Evolutionary conservation across 92 coral and sea anemone species (phyloP).

Genomic region (Heliopora coerulea): DNA sequence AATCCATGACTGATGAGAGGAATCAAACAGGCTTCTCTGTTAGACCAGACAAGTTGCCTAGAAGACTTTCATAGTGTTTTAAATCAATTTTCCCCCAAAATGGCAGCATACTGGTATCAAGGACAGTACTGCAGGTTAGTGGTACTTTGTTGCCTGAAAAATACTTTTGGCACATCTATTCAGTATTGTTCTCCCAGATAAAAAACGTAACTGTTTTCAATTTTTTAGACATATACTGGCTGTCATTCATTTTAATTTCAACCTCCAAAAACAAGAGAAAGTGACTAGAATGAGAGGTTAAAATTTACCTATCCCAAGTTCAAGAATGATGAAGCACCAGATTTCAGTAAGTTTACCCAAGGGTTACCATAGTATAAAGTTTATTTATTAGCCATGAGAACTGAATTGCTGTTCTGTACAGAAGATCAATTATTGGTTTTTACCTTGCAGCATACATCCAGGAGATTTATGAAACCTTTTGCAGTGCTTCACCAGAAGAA

Average conservation of each 20-base stretch:
- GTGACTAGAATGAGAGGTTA: background rate
- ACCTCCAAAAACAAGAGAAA: background rate
- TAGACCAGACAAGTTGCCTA: no score
- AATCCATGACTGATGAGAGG: no score
- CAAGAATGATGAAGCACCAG: constrained; percentile 7
- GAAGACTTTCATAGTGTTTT: no score
- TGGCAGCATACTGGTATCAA: no score
- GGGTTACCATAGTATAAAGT: background rate
- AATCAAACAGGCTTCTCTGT: no score
- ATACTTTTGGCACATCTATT: no score
- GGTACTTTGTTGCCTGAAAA: no score
- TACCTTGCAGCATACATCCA: constrained; percentile 46
- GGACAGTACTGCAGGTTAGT: no score
- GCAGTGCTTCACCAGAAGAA: constrained; percentile 16
- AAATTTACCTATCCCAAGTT: constrained; percentile 8
- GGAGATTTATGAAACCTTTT: constrained; percentile 40
- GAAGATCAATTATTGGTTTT: background rate
- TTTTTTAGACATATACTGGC: constrained; percentile 6
- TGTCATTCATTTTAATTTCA: constrained; percentile 6
- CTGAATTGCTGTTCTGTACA: background rate
- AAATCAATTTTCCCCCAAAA: no score
- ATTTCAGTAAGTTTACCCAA: background rate
- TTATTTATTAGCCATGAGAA: background rate
- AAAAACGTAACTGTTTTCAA: no score
- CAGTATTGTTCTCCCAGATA: no score